Base-by-base conservation (phyloP, 2,888 invertebrate genomes). In the Odiellus spinosus region DNA sequence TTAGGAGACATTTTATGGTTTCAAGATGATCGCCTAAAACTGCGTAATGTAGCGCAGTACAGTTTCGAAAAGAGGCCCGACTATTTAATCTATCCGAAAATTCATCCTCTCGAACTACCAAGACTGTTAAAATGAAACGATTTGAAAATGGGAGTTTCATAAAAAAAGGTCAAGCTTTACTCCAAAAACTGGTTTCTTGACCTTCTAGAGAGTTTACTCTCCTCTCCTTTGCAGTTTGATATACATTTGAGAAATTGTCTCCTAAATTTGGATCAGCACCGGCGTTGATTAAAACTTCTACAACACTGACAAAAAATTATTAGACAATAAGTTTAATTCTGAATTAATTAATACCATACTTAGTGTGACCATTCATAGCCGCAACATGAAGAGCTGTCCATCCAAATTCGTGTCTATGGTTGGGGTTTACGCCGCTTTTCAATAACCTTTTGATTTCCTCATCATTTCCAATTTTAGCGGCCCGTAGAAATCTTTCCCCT, bases 371-470 rank as follows among this genome's bases (percentile, higher is more conserved):
- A 68, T 83, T 85, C 34, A 86, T 79, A 10, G 82, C 80, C 33
- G 88, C 88, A 42, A 78, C 76, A 69, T 86, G 85, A 32, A 90
- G 70, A 20, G 85, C 76, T 12, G 84, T 85, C 88, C 90, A 90
- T 43, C 90, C 90, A 41, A 86, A 69, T 20, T 71, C 59, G 68
- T 88, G 87, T 12, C 80, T 71, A 42, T 66, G 62, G 68, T 88
- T 83, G 12, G 51, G 47, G 46, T 53, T 42, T 20, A 40, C 44
- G 6, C 51, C 53, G 21, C 14, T 40, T 36, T 40, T 38, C 12
- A 49, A 17, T 34, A 53, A 45, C 33, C 52, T 52, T 8, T 26
- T 26, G 8, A 26, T 26, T 26, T 26, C 26, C 8, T 26, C 26
- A 26, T 26, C 26, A 26, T 26, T 26, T 26, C 26, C 26, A 26